Evolutionary conservation across 2,888 invertebrate genomes (phyloP).

Genomic region (Megaustenia siamemsis): DNA sequence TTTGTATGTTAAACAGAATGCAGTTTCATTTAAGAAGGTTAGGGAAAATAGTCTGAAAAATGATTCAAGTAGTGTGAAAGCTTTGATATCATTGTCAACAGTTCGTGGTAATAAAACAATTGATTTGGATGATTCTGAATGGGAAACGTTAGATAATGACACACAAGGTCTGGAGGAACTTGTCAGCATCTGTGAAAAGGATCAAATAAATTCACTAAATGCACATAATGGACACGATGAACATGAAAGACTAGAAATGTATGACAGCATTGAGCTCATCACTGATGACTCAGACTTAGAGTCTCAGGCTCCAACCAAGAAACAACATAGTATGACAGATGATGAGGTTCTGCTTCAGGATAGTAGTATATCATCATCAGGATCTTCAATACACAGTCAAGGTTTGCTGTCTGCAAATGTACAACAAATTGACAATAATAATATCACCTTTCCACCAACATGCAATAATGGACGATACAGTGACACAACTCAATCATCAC

Average conservation of each 20-base stretch:
- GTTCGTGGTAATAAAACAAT: not conserved
- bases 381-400: not conserved
- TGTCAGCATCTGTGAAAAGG: not conserved
- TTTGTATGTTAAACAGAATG: not conserved
- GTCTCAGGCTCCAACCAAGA: not conserved
- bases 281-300: conserved; percentile 32
- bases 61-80: not conserved
- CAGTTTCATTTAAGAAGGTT: not conserved
- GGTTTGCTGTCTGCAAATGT: not conserved
- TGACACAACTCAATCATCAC: not conserved
- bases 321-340: not conserved
- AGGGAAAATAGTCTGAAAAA: not conserved
- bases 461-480: not conserved
- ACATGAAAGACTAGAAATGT: conserved; percentile 1
- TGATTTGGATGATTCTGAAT: not conserved
- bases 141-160: not conserved
- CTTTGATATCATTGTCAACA: too few relatives aligned
- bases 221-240: not conserved
- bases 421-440: not conserved
- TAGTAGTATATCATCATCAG: conserved; percentile 25
- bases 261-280: conserved; percentile 7
- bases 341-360: conserved; percentile 5
- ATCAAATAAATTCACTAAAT: not conserved
- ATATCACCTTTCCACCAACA: not conserved
- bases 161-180: not conserved